Conservation (phyloP, 2,888 invertebrate genomes). For the Ryuthela nishihirai region DNA sequence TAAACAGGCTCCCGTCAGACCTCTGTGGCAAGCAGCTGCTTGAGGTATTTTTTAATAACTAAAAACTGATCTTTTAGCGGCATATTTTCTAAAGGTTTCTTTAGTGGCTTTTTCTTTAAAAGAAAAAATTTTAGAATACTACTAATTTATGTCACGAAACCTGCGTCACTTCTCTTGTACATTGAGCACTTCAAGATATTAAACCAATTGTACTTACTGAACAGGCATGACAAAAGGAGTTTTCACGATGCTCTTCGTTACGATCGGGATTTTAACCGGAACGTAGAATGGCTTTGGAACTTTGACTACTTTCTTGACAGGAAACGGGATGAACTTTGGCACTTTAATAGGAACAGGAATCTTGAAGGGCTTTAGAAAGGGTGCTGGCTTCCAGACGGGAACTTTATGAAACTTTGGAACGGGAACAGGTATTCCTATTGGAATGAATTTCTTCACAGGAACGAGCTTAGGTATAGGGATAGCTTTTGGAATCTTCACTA, state of each 20-base stretch:
- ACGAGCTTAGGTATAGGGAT: conserved; percentile 15
- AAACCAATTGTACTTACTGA: conserved; percentile 34
- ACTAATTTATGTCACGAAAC: too few species aligned
- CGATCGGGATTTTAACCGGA: conserved; percentile 23
- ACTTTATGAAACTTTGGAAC: conserved; percentile 24
- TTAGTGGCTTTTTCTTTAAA: too few species aligned
- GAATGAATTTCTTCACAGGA: conserved; percentile 26
- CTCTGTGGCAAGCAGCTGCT: too few species aligned
- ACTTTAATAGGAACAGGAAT: conserved; percentile 29
- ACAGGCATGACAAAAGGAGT: conserved; percentile 26
- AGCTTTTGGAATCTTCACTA: conserved; percentile 33
- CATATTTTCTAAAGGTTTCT: too few species aligned
- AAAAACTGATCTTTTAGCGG: too few species aligned
- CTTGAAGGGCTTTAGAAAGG: conserved; percentile 21
- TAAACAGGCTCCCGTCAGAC: too few species aligned
- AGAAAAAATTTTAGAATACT: too few species aligned
- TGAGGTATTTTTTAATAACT: too few species aligned
- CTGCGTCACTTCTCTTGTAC: too few species aligned
- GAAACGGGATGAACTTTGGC: conserved; percentile 25
- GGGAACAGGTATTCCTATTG: conserved; percentile 29
- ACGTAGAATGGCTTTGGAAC: conserved; percentile 33
- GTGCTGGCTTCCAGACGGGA: conserved; percentile 19
- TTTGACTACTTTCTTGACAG: conserved; percentile 30
- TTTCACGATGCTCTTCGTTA: conserved; percentile 25
- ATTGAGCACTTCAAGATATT: too few species aligned